Evolutionary conservation across 2,797 vertebrate species (phyloP).

Genomic region (Ctenochaetus hawaiiensis): DNA sequence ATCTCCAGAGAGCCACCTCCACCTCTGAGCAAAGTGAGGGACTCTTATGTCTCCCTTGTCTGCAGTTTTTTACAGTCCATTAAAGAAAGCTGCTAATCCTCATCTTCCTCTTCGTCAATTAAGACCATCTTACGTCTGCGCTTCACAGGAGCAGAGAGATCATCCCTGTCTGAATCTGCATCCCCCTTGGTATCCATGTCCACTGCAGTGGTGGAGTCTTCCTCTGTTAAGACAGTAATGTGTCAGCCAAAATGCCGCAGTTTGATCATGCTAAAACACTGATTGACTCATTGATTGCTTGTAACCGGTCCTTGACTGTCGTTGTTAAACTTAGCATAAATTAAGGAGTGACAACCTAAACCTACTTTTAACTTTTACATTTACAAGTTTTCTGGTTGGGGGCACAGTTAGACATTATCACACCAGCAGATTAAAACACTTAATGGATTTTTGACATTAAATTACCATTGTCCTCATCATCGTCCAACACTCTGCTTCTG

Average conservation of each 20-base stretch:
- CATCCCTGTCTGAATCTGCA: slow-evolving; percentile 65
- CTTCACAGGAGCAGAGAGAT: slow-evolving; percentile 75
- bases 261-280: slow-evolving; percentile 6
- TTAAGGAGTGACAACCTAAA: neutral
- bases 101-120: slow-evolving; percentile 86
- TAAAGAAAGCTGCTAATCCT: slow-evolving; percentile 70
- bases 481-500: slow-evolving; percentile 81
- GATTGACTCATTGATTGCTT: neutral
- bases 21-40: slow-evolving; percentile 14
- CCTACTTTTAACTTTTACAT: neutral
- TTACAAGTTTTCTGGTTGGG: neutral
- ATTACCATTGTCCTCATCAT: slow-evolving; percentile 68
- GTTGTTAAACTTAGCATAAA: neutral
- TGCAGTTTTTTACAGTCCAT: slow-evolving; percentile 49
- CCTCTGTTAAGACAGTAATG: slow-evolving; percentile 54
- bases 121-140: slow-evolving; percentile 79
- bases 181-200: slow-evolving; percentile 33
- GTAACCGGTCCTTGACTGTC: neutral
- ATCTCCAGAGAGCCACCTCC: slow-evolving; percentile 30
- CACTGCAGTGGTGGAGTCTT: slow-evolving; percentile 38
- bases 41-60: slow-evolving; percentile 22
- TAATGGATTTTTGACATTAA: neutral
- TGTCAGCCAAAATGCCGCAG: neutral
- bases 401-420: neutral
- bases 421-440: neutral